These are phyloP conservation scores for Antidorcas marsupialis DNA, from an alignment of 2,113 vertebrate species.

Conservation along the genomic window DNA sequence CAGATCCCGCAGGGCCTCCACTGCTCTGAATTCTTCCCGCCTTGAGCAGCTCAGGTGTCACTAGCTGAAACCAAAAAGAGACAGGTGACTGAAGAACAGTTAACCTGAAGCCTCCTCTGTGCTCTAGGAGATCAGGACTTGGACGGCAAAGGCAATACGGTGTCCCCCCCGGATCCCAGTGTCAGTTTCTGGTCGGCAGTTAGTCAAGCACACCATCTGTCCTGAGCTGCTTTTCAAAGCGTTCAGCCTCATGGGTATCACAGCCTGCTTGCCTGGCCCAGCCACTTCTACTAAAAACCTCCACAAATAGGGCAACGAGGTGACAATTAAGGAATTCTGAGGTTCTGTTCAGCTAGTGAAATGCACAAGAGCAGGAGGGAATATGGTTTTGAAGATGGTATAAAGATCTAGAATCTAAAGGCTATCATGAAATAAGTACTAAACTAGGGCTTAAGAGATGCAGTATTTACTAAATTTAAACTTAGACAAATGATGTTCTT, in stretches of 20 bases:
- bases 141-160: background rate
- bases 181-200: background rate
- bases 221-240: background rate
- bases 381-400: background rate
- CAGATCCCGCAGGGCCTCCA: constrained; percentile 68
- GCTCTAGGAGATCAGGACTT: background rate
- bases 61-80: constrained; percentile 79
- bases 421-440: background rate
- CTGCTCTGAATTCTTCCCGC: constrained; percentile 72
- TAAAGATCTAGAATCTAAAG: background rate
- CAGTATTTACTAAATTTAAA: background rate
- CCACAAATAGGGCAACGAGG: background rate
- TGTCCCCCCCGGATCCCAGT: background rate
- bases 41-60: constrained; percentile 71
- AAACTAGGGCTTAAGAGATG: background rate
- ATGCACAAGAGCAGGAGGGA: background rate
- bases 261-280: background rate
- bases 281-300: background rate
- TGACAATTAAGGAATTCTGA: background rate
- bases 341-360: background rate
- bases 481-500: background rate
- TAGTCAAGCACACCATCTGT: background rate
- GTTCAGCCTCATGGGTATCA: background rate
- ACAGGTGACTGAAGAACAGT: constrained; percentile 35
- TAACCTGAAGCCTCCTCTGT: background rate